Conservation (phyloP, 2,888 invertebrate species). For the Drosophila atroscutellata region DNA sequence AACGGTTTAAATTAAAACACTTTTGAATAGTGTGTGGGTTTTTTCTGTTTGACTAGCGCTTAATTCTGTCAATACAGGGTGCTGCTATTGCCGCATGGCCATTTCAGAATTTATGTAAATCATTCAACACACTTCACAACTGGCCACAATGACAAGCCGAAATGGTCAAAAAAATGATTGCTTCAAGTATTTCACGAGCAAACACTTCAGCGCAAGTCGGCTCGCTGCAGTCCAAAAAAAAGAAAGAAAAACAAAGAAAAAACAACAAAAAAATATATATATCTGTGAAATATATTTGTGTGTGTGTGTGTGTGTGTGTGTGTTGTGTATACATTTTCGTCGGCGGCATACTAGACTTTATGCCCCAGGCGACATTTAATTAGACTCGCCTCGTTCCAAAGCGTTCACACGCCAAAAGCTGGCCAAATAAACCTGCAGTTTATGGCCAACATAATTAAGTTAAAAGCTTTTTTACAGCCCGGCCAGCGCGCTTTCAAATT, state of each 20-base stretch:
- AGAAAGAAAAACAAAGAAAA: neutral
- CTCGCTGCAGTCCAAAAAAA: constrained; percentile 27
- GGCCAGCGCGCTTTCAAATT: constrained; percentile 64
- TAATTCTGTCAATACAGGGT: constrained; percentile 77
- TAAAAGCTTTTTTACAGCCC: constrained; percentile 77
- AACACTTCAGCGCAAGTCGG: constrained; percentile 61
- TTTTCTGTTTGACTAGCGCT: constrained; percentile 68
- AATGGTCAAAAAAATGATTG: constrained; percentile 62
- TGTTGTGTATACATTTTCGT: constrained; percentile 22
- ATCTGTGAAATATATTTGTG: constrained; percentile 25
- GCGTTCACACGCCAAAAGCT: constrained; percentile 69
- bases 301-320: constrained; percentile 10
- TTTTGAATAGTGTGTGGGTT: constrained; percentile 55
- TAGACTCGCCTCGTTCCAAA: constrained; percentile 60
- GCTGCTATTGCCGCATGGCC: constrained; percentile 48
- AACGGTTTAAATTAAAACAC: constrained; percentile 62
- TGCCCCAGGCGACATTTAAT: constrained; percentile 76
- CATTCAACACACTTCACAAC: constrained; percentile 71
- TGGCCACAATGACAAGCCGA: constrained; percentile 74
- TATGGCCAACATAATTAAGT: constrained; percentile 81
- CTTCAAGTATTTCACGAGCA: constrained; percentile 78
- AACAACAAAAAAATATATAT: neutral
- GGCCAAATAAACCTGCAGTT: constrained; percentile 77
- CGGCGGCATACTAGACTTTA: constrained; percentile 36
- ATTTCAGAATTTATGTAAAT: constrained; percentile 79